phyloP scores from a whole-genome alignment of 2,797 vertebrate genomes.

The Okamejei kenojei region DNA sequence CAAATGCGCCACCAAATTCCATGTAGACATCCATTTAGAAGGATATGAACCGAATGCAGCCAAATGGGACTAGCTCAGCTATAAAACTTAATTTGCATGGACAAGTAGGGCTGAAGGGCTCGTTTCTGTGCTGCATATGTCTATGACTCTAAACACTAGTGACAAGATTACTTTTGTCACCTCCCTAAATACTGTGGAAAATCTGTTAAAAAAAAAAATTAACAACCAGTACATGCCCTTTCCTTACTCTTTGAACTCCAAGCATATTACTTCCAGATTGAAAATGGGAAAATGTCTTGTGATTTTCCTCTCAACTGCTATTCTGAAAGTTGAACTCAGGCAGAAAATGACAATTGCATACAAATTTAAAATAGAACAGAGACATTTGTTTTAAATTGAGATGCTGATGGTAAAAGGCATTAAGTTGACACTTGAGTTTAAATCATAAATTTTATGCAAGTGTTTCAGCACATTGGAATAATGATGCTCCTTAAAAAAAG shows the following conservation, averaged over 20 bases:
- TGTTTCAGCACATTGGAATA: neutral
- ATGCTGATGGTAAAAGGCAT: neutral
- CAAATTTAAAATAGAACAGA: neutral
- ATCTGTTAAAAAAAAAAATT: neutral
- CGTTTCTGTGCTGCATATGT: no score
- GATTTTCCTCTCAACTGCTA: neutral
- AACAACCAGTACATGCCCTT: neutral
- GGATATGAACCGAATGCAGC: no score
- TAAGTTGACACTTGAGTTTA: neutral
- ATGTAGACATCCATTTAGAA: no score
- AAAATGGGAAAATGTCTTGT: neutral
- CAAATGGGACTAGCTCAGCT: no score
- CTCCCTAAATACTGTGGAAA: neutral
- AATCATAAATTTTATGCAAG: neutral
- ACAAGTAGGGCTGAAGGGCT: no score
- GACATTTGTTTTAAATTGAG: neutral
- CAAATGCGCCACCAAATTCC: no score
- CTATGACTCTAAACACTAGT: neutral
- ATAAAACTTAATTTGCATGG: no score
- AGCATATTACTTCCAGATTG: neutral
- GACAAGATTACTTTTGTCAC: neutral
- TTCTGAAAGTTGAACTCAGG: neutral
- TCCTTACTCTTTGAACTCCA: neutral
- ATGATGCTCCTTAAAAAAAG: neutral
- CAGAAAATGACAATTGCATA: neutral